phyloP scores from a whole-genome alignment of 2,113 vertebrate genomes.

The Recurvirostra avosetta region DNA sequence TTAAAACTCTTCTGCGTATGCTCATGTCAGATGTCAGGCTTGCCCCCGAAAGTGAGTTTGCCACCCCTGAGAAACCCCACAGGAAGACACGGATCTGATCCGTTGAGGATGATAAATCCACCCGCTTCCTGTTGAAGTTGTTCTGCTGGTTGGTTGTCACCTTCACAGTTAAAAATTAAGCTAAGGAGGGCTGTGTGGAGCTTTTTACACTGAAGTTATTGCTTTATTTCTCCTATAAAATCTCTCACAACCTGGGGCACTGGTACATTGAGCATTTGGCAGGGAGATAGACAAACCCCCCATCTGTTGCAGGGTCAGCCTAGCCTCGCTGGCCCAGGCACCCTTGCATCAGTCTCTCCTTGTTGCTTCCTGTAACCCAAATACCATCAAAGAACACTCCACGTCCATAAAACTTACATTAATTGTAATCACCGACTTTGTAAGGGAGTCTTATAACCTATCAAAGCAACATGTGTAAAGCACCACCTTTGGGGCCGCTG shows the following conservation, averaged over 20 bases:
- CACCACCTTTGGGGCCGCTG: neutral
- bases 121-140: accelerated
- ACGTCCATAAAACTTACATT: neutral
- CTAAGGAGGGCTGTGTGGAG: neutral
- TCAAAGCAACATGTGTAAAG: neutral
- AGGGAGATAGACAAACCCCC: neutral
- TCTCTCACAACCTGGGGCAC: neutral
- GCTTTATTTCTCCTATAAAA: constrained; percentile 41
- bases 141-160: neutral
- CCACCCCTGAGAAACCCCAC: neutral
- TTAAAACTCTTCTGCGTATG: neutral
- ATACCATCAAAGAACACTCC: neutral
- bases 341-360: neutral
- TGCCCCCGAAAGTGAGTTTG: neutral
- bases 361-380: neutral
- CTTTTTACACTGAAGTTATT: neutral
- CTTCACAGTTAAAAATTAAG: constrained; percentile 29
- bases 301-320: neutral
- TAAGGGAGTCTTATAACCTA: neutral
- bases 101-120: neutral
- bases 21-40: neutral
- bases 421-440: neutral
- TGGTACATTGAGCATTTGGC: neutral
- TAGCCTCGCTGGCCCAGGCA: neutral
- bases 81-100: neutral